Evolutionary conservation across 2,888 invertebrate species (phyloP).

Genomic region (Patella pellucida): DNA sequence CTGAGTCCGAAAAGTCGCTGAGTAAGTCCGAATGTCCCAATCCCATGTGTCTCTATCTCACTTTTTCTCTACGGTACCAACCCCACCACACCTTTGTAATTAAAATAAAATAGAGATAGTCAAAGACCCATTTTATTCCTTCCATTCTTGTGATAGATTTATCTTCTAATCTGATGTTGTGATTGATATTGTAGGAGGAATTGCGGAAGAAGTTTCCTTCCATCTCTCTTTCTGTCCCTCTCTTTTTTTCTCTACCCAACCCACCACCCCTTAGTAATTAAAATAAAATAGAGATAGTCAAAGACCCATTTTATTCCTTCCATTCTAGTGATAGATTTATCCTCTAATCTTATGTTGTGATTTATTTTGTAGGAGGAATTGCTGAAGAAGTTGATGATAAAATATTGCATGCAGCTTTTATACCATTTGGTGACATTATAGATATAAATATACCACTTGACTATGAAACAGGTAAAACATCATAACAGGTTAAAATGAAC

Average conservation of each 20-base stretch:
- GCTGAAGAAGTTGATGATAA: slow-evolving; percentile 94
- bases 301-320: neutral
- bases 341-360: neutral
- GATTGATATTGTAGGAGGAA: slow-evolving; percentile 67
- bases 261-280: neutral
- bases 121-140: neutral
- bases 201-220: slow-evolving; percentile 83
- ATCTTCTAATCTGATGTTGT: neutral
- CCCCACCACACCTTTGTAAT: too few relatives aligned
- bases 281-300: neutral
- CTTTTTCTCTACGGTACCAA: too few relatives aligned
- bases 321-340: neutral
- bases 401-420: slow-evolving; percentile 94
- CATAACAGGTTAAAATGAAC: neutral
- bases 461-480: slow-evolving; percentile 80
- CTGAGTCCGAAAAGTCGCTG: too few relatives aligned
- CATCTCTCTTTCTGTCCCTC: neutral
- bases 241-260: neutral
- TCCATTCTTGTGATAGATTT: neutral
- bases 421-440: slow-evolving; percentile 98
- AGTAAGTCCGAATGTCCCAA: too few relatives aligned
- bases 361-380: slow-evolving; percentile 70
- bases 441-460: slow-evolving; percentile 98
- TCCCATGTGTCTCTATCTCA: too few relatives aligned
- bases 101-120: too few relatives aligned